Conservation (phyloP, 2,113 vertebrate genomes). For the Lucifuga dentata region DNA sequence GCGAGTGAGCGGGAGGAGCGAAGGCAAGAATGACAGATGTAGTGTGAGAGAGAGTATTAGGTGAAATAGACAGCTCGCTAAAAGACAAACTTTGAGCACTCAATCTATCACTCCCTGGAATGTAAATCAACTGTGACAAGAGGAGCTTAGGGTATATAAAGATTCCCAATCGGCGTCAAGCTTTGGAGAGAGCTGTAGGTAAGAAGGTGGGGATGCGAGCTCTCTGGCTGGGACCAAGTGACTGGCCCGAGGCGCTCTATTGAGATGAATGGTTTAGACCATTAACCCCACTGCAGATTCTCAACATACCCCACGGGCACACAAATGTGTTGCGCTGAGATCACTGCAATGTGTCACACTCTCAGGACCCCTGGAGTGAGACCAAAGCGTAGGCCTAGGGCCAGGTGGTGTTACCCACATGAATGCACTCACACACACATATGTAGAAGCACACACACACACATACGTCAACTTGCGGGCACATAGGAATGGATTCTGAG, state of each 20-base stretch:
- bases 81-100: constrained; percentile 64
- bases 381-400: constrained; percentile 65
- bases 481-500: neutral
- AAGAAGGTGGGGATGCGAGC: constrained; percentile 65
- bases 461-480: neutral
- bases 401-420: constrained; percentile 60
- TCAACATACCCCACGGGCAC: constrained; percentile 63
- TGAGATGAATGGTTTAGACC: constrained; percentile 76
- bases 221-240: constrained; percentile 57
- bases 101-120: constrained; percentile 65
- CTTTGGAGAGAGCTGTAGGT: constrained; percentile 60
- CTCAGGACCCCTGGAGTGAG: constrained; percentile 60
- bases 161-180: constrained; percentile 69
- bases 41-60: constrained; percentile 46
- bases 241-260: constrained; percentile 49
- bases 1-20: constrained; percentile 47
- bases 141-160: constrained; percentile 62
- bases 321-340: constrained; percentile 70
- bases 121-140: constrained; percentile 75
- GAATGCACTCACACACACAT: constrained; percentile 2
- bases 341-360: constrained; percentile 60
- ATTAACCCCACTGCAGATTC: constrained; percentile 73
- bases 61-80: constrained; percentile 53
- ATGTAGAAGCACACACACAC: constrained; percentile 10
- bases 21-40: constrained; percentile 58